phyloP scores from a whole-genome alignment of 2,113 vertebrate species.

The Fulmarus glacialis region DNA sequence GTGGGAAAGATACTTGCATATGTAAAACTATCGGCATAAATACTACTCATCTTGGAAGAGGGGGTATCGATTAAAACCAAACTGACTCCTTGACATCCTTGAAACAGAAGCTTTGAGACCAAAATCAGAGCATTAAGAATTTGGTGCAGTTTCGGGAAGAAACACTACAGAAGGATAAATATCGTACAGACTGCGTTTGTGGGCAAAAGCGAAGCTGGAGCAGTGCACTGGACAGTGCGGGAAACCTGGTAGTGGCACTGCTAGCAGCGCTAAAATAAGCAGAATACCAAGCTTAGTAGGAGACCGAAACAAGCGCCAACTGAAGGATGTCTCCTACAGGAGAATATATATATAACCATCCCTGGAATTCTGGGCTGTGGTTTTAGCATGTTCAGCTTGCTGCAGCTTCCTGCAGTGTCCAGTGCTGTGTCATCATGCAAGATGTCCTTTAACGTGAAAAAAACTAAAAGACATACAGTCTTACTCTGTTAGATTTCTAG shows the following conservation, averaged over 20 bases:
- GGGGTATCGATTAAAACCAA: not conserved
- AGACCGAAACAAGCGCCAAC: not conserved
- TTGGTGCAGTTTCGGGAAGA: not conserved
- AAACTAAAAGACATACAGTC: not conserved
- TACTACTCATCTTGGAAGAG: not conserved
- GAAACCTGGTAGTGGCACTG: not conserved
- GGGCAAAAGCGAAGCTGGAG: not conserved
- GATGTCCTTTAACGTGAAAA: not conserved
- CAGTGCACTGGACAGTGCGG: not conserved
- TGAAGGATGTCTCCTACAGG: not conserved
- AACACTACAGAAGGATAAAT: not conserved
- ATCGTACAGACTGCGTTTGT: not conserved
- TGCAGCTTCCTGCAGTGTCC: not conserved
- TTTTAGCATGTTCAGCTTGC: not conserved
- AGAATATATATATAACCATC: accelerated
- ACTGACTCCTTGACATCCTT: not conserved
- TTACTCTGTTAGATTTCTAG: not conserved
- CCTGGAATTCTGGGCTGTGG: not conserved
- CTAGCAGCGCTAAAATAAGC: not conserved
- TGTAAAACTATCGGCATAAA: not conserved
- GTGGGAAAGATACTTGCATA: not conserved
- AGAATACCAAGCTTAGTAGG: not conserved
- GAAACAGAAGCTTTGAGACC: not conserved
- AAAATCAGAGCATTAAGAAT: not conserved
- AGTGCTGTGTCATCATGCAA: not conserved